Percentiles rank a stretch among this genome's conserved stretches.
phyloP scores from a whole-genome alignment of 2,888 invertebrate species.

The Orthonychiurus folsomi region DNA sequence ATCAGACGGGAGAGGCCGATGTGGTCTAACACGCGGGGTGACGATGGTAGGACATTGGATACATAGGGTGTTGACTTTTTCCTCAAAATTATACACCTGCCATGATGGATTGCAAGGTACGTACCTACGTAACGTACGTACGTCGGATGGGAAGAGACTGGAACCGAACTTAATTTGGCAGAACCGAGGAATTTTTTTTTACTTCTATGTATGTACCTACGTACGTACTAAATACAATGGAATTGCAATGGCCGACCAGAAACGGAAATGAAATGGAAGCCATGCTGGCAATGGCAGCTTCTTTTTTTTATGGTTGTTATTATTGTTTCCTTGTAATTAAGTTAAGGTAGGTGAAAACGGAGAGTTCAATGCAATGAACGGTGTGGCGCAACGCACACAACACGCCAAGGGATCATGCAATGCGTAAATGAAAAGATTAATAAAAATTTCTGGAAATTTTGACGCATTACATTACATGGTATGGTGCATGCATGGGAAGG shows the following conservation, averaged over 20 bases:
- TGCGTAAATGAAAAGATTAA: too few relatives aligned
- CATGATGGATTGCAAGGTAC: neutral
- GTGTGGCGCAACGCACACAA: too few relatives aligned
- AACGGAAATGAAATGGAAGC: neutral
- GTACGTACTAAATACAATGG: too few relatives aligned
- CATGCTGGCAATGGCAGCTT: neutral
- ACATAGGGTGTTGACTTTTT: neutral
- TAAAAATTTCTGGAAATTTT: too few relatives aligned
- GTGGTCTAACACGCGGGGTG: neutral
- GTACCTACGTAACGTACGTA: too few relatives aligned
- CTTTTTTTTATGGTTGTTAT: neutral
- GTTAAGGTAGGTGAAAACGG: neutral
- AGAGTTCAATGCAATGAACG: neutral
- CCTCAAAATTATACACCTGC: neutral
- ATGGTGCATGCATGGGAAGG: too few relatives aligned
- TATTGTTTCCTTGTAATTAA: neutral
- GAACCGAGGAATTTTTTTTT: neutral
- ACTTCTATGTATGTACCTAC: too few relatives aligned
- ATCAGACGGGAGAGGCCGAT: neutral
- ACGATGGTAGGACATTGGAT: too few relatives aligned
- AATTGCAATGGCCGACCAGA: neutral
- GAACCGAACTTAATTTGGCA: neutral
- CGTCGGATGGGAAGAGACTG: neutral
- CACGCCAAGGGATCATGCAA: too few relatives aligned
- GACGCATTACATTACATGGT: too few relatives aligned